Percentiles rank a stretch among this genome's conserved stretches.
phyloP scores from a whole-genome alignment of 2,888 invertebrate species.

The Gastracanthus pulcherrimus region DNA sequence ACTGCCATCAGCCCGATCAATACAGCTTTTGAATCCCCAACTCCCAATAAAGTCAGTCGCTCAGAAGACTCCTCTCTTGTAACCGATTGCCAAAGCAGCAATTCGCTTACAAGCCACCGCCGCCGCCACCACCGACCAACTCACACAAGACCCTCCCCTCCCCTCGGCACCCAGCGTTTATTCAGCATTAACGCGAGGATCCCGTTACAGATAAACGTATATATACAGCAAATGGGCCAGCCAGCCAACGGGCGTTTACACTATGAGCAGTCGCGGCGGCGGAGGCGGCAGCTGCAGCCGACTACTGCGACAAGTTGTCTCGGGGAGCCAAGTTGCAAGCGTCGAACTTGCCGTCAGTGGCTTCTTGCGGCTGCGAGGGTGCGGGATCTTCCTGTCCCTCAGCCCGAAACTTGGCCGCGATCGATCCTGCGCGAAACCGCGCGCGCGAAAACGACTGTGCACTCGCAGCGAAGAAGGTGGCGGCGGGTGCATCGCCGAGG shows the following conservation, averaged over 20 bases:
- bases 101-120: neutral
- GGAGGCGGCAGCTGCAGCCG: neutral
- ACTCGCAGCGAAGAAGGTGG: too few relatives aligned
- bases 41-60: too few relatives aligned
- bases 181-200: conserved; percentile 23
- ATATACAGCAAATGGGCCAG: neutral
- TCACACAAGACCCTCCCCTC: neutral
- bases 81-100: neutral
- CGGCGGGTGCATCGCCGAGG: too few relatives aligned
- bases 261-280: conserved; percentile 2
- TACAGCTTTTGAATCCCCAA: too few relatives aligned
- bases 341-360: neutral
- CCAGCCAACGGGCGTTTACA: neutral
- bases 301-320: neutral
- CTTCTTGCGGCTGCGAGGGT: neutral
- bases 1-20: too few relatives aligned
- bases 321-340: neutral
- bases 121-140: too few relatives aligned
- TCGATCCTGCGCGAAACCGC: conserved; percentile 45
- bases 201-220: conserved; percentile 18
- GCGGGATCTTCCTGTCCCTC: neutral
- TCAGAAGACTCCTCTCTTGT: neutral
- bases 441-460: neutral
- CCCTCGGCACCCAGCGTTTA: conserved; percentile 1
- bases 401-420: conserved; percentile 42